Base-by-base conservation (phyloP, 2,888 invertebrate species). In the Escarpia spicata region DNA sequence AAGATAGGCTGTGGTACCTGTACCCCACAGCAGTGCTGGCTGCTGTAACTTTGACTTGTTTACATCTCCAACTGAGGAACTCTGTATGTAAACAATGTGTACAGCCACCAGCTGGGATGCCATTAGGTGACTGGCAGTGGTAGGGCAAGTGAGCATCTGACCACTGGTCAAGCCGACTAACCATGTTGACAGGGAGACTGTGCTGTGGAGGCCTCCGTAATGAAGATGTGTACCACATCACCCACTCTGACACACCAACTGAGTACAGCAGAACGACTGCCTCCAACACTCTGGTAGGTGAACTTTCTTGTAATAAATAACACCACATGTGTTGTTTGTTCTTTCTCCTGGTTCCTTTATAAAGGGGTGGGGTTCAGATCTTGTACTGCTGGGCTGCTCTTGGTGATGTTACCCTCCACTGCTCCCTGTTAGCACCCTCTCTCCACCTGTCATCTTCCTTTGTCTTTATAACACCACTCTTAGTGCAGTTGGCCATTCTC, bases 141-240 rank as follows among this genome's bases (percentile, higher is more conserved):
- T 75, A 75, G 19, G 15, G 75, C 75, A 75, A 26, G n/a, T 19
- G 52, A 52, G 15, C 52, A 52, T 2, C 52, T 52, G 52, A 9
- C 52, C 52, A 52, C 52, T 52, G 52, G 52, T 52, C 52, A 52
- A 52, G 52, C 52, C 9, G 19, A 75, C 75, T 3, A 26, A 75
- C 75, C 75, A 75, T 75, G 75, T 75, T 75, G 75, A 75, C 75
- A 75, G 75, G 75, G 75, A 75, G 75, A 75, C 75, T 75, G 75
- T 75, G 75, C 75, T 75, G 75, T 75, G 75, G 75, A 26, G 19
- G n/a, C 26, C 75, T 15, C 75, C 75, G 75, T 75, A 26, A 75
- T 26, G 75, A 75, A 75, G 75, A 75, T 4, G 75, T 75, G 19
- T 75, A 75, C 6, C 75, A 75, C 6, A 26, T 75, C 1, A 75